phyloP scores from a whole-genome alignment of 2,888 invertebrate genomes.

The Melanchra persicariae region DNA sequence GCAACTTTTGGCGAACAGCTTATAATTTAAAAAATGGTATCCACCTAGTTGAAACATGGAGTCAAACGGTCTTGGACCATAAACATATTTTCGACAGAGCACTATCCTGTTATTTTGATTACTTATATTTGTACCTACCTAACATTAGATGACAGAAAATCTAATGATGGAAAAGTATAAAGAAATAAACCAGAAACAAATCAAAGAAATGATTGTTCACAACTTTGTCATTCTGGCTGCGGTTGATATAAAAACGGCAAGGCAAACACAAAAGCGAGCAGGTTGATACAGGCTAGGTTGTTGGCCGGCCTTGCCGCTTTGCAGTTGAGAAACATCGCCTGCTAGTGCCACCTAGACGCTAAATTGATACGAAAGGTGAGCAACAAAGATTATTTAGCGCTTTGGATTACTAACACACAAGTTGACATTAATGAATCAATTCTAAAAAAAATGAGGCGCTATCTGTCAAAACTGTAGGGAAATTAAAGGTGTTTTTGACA shows the following conservation, averaged over 20 bases:
- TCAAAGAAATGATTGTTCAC: conserved; percentile 38
- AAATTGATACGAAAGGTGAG: conserved; percentile 34
- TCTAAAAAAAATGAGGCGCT: too few relatives aligned
- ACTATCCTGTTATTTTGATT: too few relatives aligned
- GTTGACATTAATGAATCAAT: conserved; percentile 2
- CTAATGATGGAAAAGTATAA: conserved; percentile 21
- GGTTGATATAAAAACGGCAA: conserved; percentile 48
- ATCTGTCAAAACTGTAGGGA: too few relatives aligned
- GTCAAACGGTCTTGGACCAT: not conserved
- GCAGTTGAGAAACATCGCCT: conserved; percentile 53
- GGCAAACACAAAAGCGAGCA: conserved; percentile 33
- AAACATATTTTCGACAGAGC: not conserved
- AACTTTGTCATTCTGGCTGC: conserved; percentile 42
- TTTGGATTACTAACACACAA: conserved; percentile 3
- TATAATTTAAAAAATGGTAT: not conserved
- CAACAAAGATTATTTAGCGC: conserved; percentile 23
- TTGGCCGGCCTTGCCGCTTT: conserved; percentile 62
- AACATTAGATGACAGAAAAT: conserved; percentile 7
- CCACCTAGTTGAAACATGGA: not conserved
- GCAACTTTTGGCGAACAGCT: conserved; percentile 26
- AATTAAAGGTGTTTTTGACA: too few relatives aligned
- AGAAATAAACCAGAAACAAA: conserved; percentile 31
- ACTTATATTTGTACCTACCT: too few relatives aligned
- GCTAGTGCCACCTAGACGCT: conserved; percentile 32
- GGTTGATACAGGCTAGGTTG: conserved; percentile 57